Percentiles rank a stretch among this genome's conserved stretches.
These are phyloP conservation scores for Cyphomyrus discorhynchus DNA, from an alignment of 2,113 vertebrate genomes.

Conservation along the genomic window DNA sequence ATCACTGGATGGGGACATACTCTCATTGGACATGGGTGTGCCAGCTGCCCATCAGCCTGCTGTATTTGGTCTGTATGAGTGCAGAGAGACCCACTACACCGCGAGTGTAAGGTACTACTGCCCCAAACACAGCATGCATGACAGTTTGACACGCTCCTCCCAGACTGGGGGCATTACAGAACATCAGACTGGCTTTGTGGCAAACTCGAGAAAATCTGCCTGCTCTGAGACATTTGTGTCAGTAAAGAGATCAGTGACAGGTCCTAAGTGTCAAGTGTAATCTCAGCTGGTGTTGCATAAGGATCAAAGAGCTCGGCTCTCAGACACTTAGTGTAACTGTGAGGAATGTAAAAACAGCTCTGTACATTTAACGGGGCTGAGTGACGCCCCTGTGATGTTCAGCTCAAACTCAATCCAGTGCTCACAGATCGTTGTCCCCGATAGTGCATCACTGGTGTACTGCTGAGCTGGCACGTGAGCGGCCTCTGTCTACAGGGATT, in stretches of 20 bases:
- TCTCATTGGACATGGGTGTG: not conserved
- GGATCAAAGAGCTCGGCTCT: not conserved
- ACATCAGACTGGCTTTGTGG: not conserved
- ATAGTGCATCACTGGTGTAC: not conserved
- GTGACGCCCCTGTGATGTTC: not conserved
- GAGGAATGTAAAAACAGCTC: not conserved
- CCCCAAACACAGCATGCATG: not conserved
- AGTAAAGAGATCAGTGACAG: not conserved
- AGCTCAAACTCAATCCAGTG: not conserved
- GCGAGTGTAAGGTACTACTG: not conserved
- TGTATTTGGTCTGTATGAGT: not conserved
- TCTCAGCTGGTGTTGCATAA: not conserved
- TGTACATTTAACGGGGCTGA: not conserved
- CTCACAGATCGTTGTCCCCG: not conserved
- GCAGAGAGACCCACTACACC: not conserved
- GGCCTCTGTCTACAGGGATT: not conserved
- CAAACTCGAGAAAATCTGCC: not conserved
- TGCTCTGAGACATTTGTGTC: not conserved
- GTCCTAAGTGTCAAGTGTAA: not conserved
- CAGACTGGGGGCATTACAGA: not conserved
- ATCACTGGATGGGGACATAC: not conserved
- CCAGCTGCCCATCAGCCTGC: not conserved
- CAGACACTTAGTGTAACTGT: not conserved
- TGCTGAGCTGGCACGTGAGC: not conserved
- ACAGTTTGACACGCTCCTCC: not conserved